Conservation (phyloP, 2,113 vertebrate genomes). For the Dermatemys mawii region DNA sequence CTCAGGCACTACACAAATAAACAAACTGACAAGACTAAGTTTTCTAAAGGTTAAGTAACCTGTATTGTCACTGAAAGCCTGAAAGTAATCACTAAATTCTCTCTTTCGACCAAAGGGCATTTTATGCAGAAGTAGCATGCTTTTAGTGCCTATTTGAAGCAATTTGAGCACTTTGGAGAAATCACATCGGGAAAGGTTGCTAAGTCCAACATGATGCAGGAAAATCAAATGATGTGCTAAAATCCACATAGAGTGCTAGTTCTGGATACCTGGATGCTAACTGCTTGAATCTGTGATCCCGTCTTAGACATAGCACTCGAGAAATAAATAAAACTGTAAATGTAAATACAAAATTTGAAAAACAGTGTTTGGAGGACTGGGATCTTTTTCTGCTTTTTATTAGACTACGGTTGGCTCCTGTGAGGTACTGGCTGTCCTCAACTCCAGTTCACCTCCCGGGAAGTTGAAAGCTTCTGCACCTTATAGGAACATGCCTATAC, state of each 20-base stretch:
- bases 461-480: background rate
- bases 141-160: background rate
- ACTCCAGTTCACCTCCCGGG: background rate
- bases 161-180: background rate
- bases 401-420: accelerated
- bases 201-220: background rate
- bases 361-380: accelerated
- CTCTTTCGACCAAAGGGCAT: background rate
- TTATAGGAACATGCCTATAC: background rate
- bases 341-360: background rate
- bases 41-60: background rate
- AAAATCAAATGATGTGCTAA: slow-evolving; percentile 9
- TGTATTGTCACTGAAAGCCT: background rate
- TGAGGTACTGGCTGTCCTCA: accelerated
- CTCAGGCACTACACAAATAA: accelerated
- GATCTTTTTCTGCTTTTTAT: background rate
- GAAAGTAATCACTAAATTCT: background rate
- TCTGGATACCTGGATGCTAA: background rate
- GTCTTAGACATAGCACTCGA: background rate
- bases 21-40: background rate
- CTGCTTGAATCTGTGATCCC: background rate
- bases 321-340: background rate
- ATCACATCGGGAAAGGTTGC: background rate
- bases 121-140: background rate
- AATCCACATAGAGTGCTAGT: background rate